Percentiles rank a stretch among this genome's conserved stretches.
phyloP scores from a whole-genome alignment of 1,140 invertebrate genomes.

The Dendrolimus kikuchii region DNA sequence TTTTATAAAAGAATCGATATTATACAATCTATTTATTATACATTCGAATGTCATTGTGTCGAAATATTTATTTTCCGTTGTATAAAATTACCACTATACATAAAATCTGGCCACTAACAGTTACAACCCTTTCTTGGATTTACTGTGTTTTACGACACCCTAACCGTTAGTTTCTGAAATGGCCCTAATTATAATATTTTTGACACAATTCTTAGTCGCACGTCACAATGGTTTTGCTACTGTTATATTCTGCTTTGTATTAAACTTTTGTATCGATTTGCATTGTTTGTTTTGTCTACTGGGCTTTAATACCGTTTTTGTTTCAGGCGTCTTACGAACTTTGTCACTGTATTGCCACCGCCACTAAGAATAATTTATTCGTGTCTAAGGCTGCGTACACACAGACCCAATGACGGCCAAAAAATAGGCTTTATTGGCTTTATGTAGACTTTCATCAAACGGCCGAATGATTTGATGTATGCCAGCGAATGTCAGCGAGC shows the following conservation, averaged over 20 bases:
- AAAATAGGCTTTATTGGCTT: too few relatives aligned
- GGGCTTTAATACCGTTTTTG: background rate
- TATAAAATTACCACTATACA: constrained; percentile 6
- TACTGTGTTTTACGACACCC: constrained; percentile 20
- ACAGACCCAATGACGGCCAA: too few relatives aligned
- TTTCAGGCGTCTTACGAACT: too few relatives aligned
- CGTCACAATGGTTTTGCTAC: constrained; percentile 19
- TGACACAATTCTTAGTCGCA: constrained; percentile 15
- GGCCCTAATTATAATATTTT: constrained; percentile 35
- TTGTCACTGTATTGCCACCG: too few relatives aligned
- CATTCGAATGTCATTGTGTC: background rate
- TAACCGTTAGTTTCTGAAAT: constrained; percentile 18
- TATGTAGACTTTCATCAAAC: too few relatives aligned
- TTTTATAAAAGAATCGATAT: too few relatives aligned
- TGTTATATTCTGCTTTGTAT: constrained; percentile 14
- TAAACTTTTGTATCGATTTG: constrained; percentile 10
- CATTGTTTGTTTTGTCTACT: constrained; percentile 3
- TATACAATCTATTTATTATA: background rate
- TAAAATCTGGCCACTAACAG: constrained; percentile 35
- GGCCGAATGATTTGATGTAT: too few relatives aligned
- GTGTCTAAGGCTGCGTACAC: too few relatives aligned
- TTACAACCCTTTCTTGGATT: constrained; percentile 32
- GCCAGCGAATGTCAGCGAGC: too few relatives aligned
- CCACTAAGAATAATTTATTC: too few relatives aligned
- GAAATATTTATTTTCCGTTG: background rate